Percentiles rank a stretch among this genome's conserved stretches.
Conservation (phyloP, 2,113 vertebrate species). For the Pica pica region DNA sequence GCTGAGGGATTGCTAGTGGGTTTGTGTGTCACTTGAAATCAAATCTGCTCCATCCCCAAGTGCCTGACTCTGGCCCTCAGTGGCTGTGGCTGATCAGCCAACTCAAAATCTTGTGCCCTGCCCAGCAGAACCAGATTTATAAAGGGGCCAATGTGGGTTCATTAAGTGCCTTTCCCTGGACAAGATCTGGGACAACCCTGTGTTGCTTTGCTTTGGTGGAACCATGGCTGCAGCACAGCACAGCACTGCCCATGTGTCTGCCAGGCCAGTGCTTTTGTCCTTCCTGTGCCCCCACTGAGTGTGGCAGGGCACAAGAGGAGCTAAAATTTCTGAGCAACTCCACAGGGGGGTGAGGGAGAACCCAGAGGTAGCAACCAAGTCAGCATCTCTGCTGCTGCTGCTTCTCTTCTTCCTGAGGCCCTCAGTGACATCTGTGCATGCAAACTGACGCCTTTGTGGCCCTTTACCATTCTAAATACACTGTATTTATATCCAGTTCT, state of each 20-base stretch:
- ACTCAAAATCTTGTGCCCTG: neutral
- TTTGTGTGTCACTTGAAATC: neutral
- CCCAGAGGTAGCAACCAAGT: neutral
- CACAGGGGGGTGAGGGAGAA: neutral
- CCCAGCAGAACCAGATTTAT: neutral
- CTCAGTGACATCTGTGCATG: constrained; percentile 8
- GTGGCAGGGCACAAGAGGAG: neutral
- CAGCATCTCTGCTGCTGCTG: neutral
- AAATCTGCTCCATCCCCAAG: neutral
- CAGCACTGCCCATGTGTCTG: neutral
- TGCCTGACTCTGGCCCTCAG: neutral
- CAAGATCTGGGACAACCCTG: neutral
- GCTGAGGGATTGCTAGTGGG: neutral
- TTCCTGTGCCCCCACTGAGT: neutral
- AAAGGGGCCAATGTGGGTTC: neutral
- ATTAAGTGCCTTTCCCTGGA: constrained; percentile 36
- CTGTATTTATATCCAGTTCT: neutral
- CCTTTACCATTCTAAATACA: neutral
- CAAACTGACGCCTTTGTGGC: neutral
- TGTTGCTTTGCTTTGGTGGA: neutral
- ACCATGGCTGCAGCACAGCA: neutral
- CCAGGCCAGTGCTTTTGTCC: neutral
- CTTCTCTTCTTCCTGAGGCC: neutral
- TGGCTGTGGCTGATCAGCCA: neutral
- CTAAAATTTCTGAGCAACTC: neutral